Base-by-base conservation (phyloP, 1,140 invertebrate species). In the Monomorium pharaonis region DNA sequence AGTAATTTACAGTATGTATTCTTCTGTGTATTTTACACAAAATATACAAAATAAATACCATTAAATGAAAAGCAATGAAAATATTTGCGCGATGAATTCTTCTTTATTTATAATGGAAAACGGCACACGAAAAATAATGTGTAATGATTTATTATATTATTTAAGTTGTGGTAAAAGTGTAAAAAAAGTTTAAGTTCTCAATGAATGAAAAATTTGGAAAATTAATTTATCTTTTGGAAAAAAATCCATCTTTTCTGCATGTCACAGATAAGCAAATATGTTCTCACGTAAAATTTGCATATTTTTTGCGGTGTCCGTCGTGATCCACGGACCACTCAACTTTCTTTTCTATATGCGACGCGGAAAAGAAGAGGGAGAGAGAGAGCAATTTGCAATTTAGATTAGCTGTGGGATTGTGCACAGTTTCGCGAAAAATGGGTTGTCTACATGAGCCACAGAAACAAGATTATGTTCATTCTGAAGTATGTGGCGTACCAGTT, bases 341-440 rank as follows among this genome's bases (percentile, higher is more conserved):
- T 89, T 89, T 88, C 89, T 90, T 89, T 90, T 88, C 85, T 86
- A 63, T 86, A 63, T 65, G 89, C 74, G 58, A 63, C 72, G 33
- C 21, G 44, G 56, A 58, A 83, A 74, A 60, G 21, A 54, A 16
- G 18, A 37, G 33, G 21, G 42, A 16, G 18, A 37, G 33, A 54
- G 33, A 42, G 44, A 21, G 10, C 24, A 84, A 77, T 84, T 84
- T 84, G 72, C 72, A 77, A 77, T 84, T 77, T 62, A 84, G 33
- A 84, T 84, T 42, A 54, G 37, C 47, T 42, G 54, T 27, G n/a
- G 24, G 72, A 62, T 77, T 60, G 42, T 49, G 21, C 56, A 63
- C 30, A 37, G 14, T 51, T 27, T 62, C n/a, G 81, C 42, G 72
- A 77, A 42, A 77, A 63, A 75, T 49, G 44, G 72, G 30, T 49